Conservation (phyloP, 2,888 invertebrate species). For the Dasypolia templi region DNA sequence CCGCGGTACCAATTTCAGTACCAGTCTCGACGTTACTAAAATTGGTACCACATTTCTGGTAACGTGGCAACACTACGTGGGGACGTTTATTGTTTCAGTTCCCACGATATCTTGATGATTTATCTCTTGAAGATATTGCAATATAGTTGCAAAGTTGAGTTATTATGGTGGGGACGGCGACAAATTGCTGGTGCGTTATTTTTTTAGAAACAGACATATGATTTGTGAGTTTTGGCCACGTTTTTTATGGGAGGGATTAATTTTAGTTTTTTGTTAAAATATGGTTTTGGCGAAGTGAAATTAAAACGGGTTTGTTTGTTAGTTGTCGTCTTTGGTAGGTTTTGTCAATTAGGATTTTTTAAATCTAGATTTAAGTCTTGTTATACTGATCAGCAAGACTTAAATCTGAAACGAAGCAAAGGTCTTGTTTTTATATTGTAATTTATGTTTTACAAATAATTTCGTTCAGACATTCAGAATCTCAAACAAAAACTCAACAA, state of each 20-base stretch:
- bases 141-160: constrained; percentile 73
- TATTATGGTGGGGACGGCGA: constrained; percentile 64
- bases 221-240: constrained; percentile 19
- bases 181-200: constrained; percentile 64
- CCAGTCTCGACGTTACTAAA: constrained; percentile 20
- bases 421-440: background rate
- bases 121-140: constrained; percentile 72
- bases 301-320: constrained; percentile 18
- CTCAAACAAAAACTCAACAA: background rate
- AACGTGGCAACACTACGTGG: constrained; percentile 29
- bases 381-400: background rate
- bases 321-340: constrained; percentile 9
- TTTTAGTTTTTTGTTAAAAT: constrained; percentile 32
- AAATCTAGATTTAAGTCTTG: background rate
- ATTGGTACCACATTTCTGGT: constrained; percentile 47
- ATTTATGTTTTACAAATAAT: background rate
- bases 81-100: constrained; percentile 72
- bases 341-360: constrained; percentile 20
- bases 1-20: constrained; percentile 11
- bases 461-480: background rate
- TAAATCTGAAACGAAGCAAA: background rate
- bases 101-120: constrained; percentile 69
- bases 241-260: constrained; percentile 18
- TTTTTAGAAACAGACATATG: constrained; percentile 33
- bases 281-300: background rate